Conservation (phyloP, 2,113 vertebrate genomes). For the rat (Rattus norvegicus) region GRCr8 NC_086022.1:81029001-81029500, state of each 20-base stretch:
- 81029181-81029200: not conserved
- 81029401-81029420: not conserved
- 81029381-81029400: not conserved
- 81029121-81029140: not conserved
- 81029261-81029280: not conserved
- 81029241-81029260: not conserved
- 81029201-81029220: not conserved
- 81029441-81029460: not conserved
- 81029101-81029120: not conserved
- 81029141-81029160: not conserved
- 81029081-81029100: not conserved
- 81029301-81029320: not conserved
- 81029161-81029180: not conserved
- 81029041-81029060: not conserved
- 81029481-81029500: not conserved
- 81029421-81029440: not conserved
- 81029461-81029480: not conserved
- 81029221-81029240: not conserved
- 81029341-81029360: not conserved
- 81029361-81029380: not conserved
- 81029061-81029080: not conserved
- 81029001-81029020: not conserved
- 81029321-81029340: not conserved
- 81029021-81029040: fast-evolving
- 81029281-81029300: not conserved